These are phyloP conservation scores for Drosophila leonis DNA, from an alignment of 2,888 invertebrate genomes.

Conservation along the genomic window DNA sequence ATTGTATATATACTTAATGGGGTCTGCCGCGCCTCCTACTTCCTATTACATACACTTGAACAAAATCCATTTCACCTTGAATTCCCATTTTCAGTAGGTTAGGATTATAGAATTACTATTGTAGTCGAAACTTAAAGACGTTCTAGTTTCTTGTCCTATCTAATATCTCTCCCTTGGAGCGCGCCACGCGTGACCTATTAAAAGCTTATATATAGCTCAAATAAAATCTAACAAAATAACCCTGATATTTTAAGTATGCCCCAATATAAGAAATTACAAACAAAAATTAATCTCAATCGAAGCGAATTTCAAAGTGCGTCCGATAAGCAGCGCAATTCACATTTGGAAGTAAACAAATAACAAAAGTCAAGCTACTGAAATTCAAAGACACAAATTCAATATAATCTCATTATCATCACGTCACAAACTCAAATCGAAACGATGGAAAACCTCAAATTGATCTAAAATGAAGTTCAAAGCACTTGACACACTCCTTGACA, in stretches of 20 bases:
- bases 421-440: neutral
- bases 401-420: neutral
- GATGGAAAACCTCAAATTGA: constrained; percentile 22
- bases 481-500: constrained; percentile 47
- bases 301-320: constrained; percentile 10
- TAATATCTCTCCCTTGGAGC: neutral
- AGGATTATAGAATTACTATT: neutral
- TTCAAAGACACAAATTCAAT: neutral
- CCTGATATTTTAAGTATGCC: neutral
- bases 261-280: constrained; percentile 1
- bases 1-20: too few relatives aligned
- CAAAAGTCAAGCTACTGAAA: constrained; percentile 20
- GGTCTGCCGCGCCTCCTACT: too few relatives aligned
- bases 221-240: neutral
- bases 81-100: neutral
- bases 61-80: too few relatives aligned
- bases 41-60: too few relatives aligned
- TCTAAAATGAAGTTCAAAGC: constrained; percentile 22
- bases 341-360: neutral
- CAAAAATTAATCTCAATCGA: constrained; percentile 17
- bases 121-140: neutral
- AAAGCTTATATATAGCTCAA: too few relatives aligned
- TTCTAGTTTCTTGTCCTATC: neutral
- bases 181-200: constrained; percentile 15
- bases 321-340: constrained; percentile 13